These are phyloP conservation scores for Pandemis cinnamomeana DNA, from an alignment of 2,888 invertebrate species.

Conservation along the genomic window DNA sequence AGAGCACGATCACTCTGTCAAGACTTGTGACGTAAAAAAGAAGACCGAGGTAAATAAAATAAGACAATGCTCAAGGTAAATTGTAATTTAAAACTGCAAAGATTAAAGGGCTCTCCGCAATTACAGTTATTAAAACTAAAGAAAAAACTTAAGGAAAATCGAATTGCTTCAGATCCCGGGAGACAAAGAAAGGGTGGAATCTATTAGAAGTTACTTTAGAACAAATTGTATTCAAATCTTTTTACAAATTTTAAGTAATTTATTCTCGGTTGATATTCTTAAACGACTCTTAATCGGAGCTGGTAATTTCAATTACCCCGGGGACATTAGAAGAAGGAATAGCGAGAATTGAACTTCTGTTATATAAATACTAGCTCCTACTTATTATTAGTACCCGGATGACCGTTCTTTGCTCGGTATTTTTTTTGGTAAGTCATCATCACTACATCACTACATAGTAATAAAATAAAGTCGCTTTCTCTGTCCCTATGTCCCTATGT, in stretches of 20 bases:
- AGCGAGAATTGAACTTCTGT: not conserved
- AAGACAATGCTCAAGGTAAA: not conserved
- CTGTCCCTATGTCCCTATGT: too few species aligned
- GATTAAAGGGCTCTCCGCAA: not conserved
- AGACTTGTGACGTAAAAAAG: too few species aligned
- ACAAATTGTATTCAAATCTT: constrained; percentile 25
- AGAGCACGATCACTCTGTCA: too few species aligned
- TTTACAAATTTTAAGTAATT: constrained; percentile 21
- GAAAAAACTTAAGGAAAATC: constrained; percentile 20
- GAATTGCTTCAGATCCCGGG: constrained; percentile 30
- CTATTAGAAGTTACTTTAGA: constrained; percentile 26
- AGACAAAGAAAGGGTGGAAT: constrained; percentile 29
- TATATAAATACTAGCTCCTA: not conserved
- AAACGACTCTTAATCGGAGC: constrained; percentile 28
- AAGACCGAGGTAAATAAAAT: too few species aligned
- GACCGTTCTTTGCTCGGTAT: too few species aligned
- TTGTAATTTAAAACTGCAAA: constrained; percentile 7
- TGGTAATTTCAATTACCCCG: constrained; percentile 27
- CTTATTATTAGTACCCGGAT: too few species aligned
- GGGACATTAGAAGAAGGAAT: constrained; percentile 1
- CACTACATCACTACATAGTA: too few species aligned
- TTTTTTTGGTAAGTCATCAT: too few species aligned
- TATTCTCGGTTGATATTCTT: constrained; percentile 24
- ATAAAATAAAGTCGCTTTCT: too few species aligned
- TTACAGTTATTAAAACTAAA: constrained; percentile 24